Evolutionary conservation across 1,140 invertebrate species (phyloP).

Genomic region (Drosophila nebulosa): DNA sequence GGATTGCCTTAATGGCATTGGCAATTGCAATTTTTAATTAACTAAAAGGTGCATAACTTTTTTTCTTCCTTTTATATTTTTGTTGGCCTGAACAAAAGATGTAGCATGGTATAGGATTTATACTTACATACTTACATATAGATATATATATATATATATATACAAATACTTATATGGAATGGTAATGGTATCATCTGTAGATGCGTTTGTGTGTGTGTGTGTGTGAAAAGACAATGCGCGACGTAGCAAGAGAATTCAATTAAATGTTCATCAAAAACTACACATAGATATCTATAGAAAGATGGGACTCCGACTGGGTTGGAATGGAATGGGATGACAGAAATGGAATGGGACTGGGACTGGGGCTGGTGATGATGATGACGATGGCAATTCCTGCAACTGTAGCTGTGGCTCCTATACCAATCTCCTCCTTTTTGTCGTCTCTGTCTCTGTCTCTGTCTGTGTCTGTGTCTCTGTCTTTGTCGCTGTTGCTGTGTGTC

Average conservation of each 20-base stretch:
- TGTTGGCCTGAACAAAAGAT: neutral
- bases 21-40: conserved; percentile 70
- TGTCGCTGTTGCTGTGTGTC: conserved; percentile 7
- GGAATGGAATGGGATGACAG: neutral
- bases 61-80: neutral
- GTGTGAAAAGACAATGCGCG: conserved; percentile 46
- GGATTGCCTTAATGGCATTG: too few relatives aligned
- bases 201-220: conserved; percentile 22
- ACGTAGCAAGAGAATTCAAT: conserved; percentile 65
- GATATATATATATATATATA: neutral
- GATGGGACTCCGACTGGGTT: too few relatives aligned
- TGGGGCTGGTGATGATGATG: conserved; percentile 30
- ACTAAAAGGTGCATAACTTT: conserved; percentile 39
- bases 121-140: neutral
- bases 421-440: neutral
- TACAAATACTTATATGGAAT: neutral
- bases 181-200: neutral
- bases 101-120: neutral
- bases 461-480: neutral
- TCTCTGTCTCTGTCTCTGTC: conserved; percentile 14
- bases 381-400: conserved; percentile 23
- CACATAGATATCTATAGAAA: conserved; percentile 24
- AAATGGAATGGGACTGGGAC: neutral
- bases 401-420: conserved; percentile 31
- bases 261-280: conserved; percentile 79